phyloP scores from a whole-genome alignment of 1,140 invertebrate species.

The Drosophila eugracilis region DNA sequence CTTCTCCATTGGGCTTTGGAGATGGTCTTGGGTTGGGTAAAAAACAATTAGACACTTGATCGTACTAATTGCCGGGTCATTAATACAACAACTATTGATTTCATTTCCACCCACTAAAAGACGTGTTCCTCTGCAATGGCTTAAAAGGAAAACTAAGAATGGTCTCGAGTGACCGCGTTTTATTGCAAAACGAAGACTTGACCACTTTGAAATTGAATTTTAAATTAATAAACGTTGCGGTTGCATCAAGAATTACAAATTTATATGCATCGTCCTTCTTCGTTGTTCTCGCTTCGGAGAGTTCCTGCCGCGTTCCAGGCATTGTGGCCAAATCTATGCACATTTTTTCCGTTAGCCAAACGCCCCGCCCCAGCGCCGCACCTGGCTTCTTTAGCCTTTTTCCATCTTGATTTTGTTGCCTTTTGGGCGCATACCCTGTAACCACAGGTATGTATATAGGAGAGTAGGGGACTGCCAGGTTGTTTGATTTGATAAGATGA shows the following conservation, averaged over 20 bases:
- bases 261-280: slow-evolving; percentile 68
- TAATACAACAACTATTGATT: slow-evolving; percentile 64
- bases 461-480: not conserved
- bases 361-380: slow-evolving; percentile 29
- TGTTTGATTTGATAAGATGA: too few species aligned
- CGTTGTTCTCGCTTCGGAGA: slow-evolving; percentile 37
- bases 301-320: slow-evolving; percentile 53
- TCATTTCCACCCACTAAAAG: slow-evolving; percentile 1
- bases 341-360: slow-evolving; percentile 61
- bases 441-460: slow-evolving; percentile 20
- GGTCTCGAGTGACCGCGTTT: slow-evolving; percentile 24
- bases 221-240: slow-evolving; percentile 82
- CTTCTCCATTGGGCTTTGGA: slow-evolving; percentile 55
- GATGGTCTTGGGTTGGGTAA: slow-evolving; percentile 33
- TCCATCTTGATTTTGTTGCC: slow-evolving; percentile 52
- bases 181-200: slow-evolving; percentile 40
- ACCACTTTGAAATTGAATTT: slow-evolving; percentile 81
- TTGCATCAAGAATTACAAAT: slow-evolving; percentile 82
- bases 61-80: slow-evolving; percentile 69
- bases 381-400: slow-evolving; percentile 22
- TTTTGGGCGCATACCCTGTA: slow-evolving; percentile 40
- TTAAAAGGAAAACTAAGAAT: not conserved
- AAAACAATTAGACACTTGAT: slow-evolving; percentile 76
- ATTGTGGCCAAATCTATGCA: slow-evolving; percentile 77
- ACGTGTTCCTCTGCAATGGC: slow-evolving; percentile 1